These are phyloP conservation scores for Acanthoscelides obtectus DNA, from an alignment of 2,888 invertebrate genomes.

Conservation along the genomic window DNA sequence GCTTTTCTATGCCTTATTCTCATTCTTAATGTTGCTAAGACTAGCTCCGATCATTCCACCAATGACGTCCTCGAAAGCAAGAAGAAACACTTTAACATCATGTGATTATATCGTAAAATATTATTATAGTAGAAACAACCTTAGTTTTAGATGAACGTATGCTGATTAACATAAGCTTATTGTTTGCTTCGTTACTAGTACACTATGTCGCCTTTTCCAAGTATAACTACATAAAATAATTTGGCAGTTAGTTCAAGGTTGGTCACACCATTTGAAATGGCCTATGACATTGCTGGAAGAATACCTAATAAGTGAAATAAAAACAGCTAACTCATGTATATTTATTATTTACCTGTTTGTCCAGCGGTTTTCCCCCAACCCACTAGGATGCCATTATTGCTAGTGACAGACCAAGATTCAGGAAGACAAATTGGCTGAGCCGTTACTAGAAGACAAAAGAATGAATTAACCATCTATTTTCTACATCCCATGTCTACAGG, in stretches of 20 bases:
- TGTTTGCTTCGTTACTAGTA: not conserved
- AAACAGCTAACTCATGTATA: not conserved
- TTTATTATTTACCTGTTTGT: constrained; percentile 45
- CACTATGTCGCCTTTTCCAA: not conserved
- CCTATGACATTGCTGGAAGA: not conserved
- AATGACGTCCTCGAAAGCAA: too few relatives aligned
- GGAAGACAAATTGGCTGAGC: constrained; percentile 67
- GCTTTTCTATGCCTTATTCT: too few relatives aligned
- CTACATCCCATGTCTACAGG: not conserved
- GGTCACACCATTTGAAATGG: not conserved
- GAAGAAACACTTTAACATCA: not conserved
- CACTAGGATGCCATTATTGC: constrained; percentile 56
- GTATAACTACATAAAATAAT: not conserved
- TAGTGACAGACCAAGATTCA: constrained; percentile 44
- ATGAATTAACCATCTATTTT: constrained; percentile 5
- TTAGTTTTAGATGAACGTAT: not conserved
- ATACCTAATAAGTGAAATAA: not conserved
- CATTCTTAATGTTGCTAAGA: too few relatives aligned
- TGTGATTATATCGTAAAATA: not conserved
- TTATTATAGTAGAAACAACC: not conserved
- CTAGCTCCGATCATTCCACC: too few relatives aligned
- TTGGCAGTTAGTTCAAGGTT: not conserved
- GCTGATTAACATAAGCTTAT: not conserved
- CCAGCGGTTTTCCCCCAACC: constrained; percentile 72
- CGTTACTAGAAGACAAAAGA: constrained; percentile 55